phyloP scores from a whole-genome alignment of 2,797 vertebrate species.

The Hipposideros larvatus region DNA sequence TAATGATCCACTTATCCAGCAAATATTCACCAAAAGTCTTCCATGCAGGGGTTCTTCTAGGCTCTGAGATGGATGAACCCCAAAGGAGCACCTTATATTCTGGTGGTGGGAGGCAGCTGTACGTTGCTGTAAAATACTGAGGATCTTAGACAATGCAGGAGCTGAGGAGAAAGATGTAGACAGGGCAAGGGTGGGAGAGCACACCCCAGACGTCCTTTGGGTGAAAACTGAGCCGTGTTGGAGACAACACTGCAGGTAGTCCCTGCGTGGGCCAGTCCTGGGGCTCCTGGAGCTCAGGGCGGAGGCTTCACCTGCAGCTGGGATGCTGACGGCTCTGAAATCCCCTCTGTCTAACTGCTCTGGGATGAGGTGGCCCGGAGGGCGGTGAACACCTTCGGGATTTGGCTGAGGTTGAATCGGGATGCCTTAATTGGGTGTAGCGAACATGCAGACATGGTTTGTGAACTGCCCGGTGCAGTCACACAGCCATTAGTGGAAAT shows the following conservation, averaged over 20 bases:
- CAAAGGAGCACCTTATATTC: rapidly evolving
- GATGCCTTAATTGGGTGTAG: no score
- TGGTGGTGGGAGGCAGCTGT: rapidly evolving
- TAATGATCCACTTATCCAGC: neutral
- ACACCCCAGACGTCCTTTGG: rapidly evolving
- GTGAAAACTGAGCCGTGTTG: rapidly evolving
- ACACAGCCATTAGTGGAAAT: rapidly evolving
- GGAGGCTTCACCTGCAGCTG: rapidly evolving
- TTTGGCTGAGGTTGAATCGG: neutral
- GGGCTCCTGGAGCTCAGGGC: rapidly evolving
- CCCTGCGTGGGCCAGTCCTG: rapidly evolving
- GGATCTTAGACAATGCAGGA: rapidly evolving
- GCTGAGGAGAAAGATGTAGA: rapidly evolving
- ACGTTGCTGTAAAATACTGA: rapidly evolving
- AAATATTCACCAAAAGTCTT: neutral
- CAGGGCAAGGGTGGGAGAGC: rapidly evolving
- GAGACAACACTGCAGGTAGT: rapidly evolving
- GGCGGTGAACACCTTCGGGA: no score
- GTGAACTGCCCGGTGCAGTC: neutral
- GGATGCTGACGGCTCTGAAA: neutral
- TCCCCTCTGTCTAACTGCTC: neutral
- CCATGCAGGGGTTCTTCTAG: no score
- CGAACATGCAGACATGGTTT: rapidly evolving
- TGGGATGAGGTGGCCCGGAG: rapidly evolving
- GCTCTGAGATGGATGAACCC: no score